phyloP scores from a whole-genome alignment of 2,113 vertebrate genomes.

The Anolis carolinensis region DNA sequence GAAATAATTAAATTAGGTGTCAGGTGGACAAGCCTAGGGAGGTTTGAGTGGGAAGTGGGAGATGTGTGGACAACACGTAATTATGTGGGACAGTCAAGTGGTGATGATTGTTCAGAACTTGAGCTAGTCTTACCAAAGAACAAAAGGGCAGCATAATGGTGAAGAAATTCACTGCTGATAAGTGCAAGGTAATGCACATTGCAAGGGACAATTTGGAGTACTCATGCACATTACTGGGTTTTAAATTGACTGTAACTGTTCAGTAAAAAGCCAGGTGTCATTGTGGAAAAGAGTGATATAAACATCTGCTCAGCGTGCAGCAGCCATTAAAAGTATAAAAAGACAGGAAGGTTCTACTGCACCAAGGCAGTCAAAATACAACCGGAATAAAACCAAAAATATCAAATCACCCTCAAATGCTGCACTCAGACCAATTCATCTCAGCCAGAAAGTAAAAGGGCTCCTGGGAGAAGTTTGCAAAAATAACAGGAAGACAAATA shows the following conservation, averaged over 20 bases:
- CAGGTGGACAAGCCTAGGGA: not conserved
- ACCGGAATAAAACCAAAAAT: conserved; percentile 17
- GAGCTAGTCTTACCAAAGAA: conserved; percentile 24
- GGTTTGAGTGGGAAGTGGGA: conserved; percentile 29
- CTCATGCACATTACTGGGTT: conserved; percentile 49
- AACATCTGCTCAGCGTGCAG: conserved; percentile 33
- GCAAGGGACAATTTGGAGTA: conserved; percentile 51
- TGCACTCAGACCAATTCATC: not conserved
- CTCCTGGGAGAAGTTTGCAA: not conserved
- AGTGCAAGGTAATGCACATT: conserved; percentile 52
- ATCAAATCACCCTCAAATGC: conserved; percentile 1
- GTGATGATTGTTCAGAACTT: conserved; percentile 45
- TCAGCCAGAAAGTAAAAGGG: not conserved
- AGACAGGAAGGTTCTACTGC: not conserved
- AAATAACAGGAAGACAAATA: not conserved
- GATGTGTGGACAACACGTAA: conserved; percentile 52
- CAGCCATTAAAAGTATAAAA: conserved; percentile 39
- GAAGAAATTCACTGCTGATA: conserved; percentile 41
- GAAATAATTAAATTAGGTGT: conserved; percentile 8
- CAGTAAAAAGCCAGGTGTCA: conserved; percentile 26
- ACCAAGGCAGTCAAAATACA: conserved; percentile 5
- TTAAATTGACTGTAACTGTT: conserved; percentile 53
- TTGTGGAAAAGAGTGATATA: conserved; percentile 32
- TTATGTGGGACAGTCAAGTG: conserved; percentile 32
- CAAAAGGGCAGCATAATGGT: not conserved